These are phyloP conservation scores for Phallusia fumigata DNA, from an alignment of 23 tunicate genomes.

Conservation along the genomic window DNA sequence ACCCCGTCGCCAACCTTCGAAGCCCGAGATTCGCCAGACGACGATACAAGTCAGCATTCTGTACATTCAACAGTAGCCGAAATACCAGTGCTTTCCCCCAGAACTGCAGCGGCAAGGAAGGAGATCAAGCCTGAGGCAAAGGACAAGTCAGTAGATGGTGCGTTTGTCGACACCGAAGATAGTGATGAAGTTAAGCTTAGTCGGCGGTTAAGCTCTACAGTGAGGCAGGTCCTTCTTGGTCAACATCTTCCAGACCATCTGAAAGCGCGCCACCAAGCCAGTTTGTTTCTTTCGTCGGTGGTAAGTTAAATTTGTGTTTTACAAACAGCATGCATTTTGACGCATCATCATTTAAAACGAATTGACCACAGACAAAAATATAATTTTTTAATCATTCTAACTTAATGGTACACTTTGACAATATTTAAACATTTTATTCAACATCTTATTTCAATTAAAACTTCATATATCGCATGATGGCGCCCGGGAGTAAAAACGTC, in stretches of 20 bases:
- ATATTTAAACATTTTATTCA: too few species aligned
- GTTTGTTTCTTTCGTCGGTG: conserved; percentile 54
- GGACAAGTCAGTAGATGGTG: conserved; percentile 13
- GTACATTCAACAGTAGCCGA: not conserved
- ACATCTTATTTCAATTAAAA: too few species aligned
- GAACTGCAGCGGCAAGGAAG: not conserved
- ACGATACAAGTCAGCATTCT: not conserved
- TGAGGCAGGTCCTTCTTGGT: conserved; percentile 61
- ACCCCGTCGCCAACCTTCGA: not conserved
- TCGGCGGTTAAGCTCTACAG: conserved; percentile 52
- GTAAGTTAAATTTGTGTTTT: conserved; percentile 35
- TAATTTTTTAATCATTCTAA: too few species aligned
- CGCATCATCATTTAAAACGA: too few species aligned
- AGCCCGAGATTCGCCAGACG: not conserved
- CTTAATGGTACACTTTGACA: too few species aligned
- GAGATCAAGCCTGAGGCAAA: not conserved
- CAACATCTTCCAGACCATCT: conserved; percentile 80
- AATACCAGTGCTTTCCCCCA: not conserved
- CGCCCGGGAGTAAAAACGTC: too few species aligned
- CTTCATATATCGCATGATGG: too few species aligned
- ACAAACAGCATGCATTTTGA: too few species aligned
- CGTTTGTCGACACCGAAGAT: conserved; percentile 31
- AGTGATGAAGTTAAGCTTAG: conserved; percentile 26
- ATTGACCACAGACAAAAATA: too few species aligned
- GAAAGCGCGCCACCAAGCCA: conserved; percentile 74